Evolutionary conservation across 2,888 invertebrate species (phyloP), one percentile per base, ranked within the genome.

Genomic region (Hypselothyrea guttata): DNA sequence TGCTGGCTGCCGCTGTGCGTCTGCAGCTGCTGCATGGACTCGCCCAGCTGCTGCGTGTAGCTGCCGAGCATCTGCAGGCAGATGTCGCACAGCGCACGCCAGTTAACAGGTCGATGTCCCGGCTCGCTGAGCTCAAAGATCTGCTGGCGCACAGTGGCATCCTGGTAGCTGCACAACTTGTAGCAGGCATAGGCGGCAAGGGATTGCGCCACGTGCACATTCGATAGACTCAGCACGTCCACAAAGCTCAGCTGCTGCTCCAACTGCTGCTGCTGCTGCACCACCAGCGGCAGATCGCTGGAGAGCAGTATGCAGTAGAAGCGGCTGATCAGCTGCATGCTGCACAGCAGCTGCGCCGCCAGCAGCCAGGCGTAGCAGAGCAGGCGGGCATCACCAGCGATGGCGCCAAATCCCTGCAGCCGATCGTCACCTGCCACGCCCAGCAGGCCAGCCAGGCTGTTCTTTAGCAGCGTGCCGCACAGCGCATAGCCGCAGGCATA

Each of bases 91-190:
- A 97, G 88, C 67, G 92, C 92, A 81, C 94, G 95, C 97, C 97
- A 97, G 84, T 95, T 96, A 83, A 95, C 94, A 0, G 97, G 96
- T 89, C 96, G 96, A 27, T 96, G 96, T 13, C 88, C 96, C 18
- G 96, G 96, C 82, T 94, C 93, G 27, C 95, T 95, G 0, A 96
- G 90, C 9, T 93, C 92, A 86, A 94, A 97, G 35, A 97, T 90
- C 54, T 93, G 90, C 70, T 91, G 88, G 42, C 96, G 92, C 74
- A 95, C 91, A 0, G 66, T 45, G 15, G 90, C 5, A 4, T 22
- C 22, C 22, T 4, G 5, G 22, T 22, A n/a, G n/a, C 22, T 22
- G 2, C 3, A 22, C 5, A 22, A 4, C 5, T 22, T 22, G 22
- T 22, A 22, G 5, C n/a, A 97, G 91, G 88, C 96, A 96, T 60